Conservation (phyloP, 64 coral and sea anemone species). For the Stichodactyla helianthus region DNA sequence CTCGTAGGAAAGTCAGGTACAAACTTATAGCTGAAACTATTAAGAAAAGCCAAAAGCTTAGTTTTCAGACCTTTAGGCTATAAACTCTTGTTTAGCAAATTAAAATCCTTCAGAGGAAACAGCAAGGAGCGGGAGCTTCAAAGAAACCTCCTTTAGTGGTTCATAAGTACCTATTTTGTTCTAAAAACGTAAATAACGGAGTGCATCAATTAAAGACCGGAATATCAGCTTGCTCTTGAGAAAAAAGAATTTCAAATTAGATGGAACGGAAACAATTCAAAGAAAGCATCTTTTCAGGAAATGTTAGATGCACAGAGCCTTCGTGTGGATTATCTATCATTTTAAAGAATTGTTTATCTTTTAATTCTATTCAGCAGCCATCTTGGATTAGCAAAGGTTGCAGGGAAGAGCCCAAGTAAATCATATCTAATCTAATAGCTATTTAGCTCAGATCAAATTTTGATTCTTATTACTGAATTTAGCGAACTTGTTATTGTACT, state of each 20-base stretch:
- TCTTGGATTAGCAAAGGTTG: too few species aligned
- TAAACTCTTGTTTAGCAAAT: constrained; percentile 3
- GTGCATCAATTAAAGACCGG: constrained; percentile 2
- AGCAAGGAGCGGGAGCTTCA: background rate
- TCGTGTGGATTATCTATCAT: background rate
- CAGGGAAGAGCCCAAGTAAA: too few species aligned
- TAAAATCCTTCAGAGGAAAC: background rate
- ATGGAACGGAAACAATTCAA: background rate
- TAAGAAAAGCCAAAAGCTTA: background rate
- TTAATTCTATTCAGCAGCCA: background rate
- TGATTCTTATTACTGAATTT: too few species aligned
- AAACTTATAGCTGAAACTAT: background rate
- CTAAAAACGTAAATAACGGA: background rate
- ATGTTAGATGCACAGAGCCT: background rate
- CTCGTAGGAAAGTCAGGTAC: background rate
- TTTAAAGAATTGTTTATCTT: background rate
- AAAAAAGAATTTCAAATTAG: background rate
- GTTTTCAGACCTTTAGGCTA: background rate
- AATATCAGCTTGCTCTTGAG: background rate
- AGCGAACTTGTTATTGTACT: too few species aligned
- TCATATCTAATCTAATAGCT: too few species aligned
- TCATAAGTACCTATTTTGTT: constrained; percentile 12
- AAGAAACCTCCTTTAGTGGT: background rate
- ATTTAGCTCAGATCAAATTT: too few species aligned
- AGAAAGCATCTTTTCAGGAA: background rate